Evolutionary conservation across 2,797 vertebrate species (phyloP).

Genomic region (Sebastiscus albofasciatus): DNA sequence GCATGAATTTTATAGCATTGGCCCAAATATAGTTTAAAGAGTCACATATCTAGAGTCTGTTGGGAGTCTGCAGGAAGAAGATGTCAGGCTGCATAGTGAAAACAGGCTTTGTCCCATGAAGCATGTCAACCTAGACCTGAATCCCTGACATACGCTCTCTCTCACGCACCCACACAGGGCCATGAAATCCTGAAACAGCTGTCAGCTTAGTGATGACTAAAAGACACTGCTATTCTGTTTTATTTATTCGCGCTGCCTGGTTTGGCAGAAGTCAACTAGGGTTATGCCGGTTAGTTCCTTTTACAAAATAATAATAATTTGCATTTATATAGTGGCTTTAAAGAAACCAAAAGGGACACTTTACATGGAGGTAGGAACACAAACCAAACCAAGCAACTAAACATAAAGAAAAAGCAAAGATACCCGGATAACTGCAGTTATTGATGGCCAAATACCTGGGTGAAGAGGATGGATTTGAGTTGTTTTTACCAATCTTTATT

Average conservation of each 20-base stretch:
- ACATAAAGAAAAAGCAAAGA: too few species aligned
- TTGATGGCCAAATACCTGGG: too few species aligned
- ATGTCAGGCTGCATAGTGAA: constrained; percentile 7
- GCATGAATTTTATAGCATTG: not conserved
- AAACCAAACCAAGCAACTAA: too few species aligned
- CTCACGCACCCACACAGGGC: not conserved
- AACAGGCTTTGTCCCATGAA: constrained; percentile 20
- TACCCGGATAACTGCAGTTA: too few species aligned
- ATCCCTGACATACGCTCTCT: not conserved
- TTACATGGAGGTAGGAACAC: too few species aligned
- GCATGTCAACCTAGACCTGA: constrained; percentile 23
- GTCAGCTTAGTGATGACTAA: constrained; percentile 31
- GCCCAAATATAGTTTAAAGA: not conserved
- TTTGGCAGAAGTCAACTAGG: constrained; percentile 20
- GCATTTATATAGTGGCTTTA: too few species aligned
- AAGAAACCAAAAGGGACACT: too few species aligned
- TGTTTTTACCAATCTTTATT: not conserved
- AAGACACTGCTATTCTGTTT: constrained; percentile 11
- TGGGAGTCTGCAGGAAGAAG: not conserved
- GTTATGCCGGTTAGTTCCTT: not conserved
- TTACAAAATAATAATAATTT: not conserved
- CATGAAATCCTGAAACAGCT: constrained; percentile 7
- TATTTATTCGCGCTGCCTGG: constrained; percentile 5
- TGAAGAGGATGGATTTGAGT: too few species aligned
- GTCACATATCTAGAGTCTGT: not conserved